Base-by-base conservation (phyloP, 2,113 vertebrate species). In the Cyanistes caeruleus region DNA sequence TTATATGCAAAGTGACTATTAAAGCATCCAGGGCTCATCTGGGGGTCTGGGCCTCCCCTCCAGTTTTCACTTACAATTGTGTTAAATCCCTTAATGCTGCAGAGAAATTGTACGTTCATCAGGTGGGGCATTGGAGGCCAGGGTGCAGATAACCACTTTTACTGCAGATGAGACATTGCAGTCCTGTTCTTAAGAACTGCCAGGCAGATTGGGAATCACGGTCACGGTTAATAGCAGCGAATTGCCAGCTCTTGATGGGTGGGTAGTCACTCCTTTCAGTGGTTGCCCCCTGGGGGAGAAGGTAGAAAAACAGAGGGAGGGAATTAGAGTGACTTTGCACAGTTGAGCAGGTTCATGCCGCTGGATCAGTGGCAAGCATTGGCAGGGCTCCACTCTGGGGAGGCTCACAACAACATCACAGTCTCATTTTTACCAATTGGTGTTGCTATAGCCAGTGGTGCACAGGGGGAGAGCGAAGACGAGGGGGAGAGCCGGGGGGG, bases 261-360 rank as follows among this genome's bases (percentile, higher is more conserved):
- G 98, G 98, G 98, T 98, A 98, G 98, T 98, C 98, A 98, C 98
- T 98, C 97, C 97, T 98, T 98, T 98, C 98, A 98, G 96, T 98
- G 98, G 98, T 96, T 98, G 96, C 98, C 98, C 98, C 98, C 98
- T 98, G 98, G 98, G 98, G 98, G 98, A 98, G 98, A 98, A 98
- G 98, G 98, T 98, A 98, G 98, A 98, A 98, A 98, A 98, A 98
- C 98, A 98, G 98, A 98, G 98, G 98, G 98, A 98, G 98, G 98
- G 98, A 98, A 98, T 98, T 98, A 98, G 98, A 98, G 98, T 98
- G 98, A 98, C 98, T 98, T 98, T 98, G 98, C 98, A 98, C 98
- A 98, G 98, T 93, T 97, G 98, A 98, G 97, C 98, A 97, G 96
- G 98, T 98, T 98, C 98, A 96, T 98, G 98, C 98, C 97, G 97